Evolutionary conservation across 37 sponge, comb jelly and placozoan genomes (phyloP).

Genomic region (Eunapius fragilis): DNA sequence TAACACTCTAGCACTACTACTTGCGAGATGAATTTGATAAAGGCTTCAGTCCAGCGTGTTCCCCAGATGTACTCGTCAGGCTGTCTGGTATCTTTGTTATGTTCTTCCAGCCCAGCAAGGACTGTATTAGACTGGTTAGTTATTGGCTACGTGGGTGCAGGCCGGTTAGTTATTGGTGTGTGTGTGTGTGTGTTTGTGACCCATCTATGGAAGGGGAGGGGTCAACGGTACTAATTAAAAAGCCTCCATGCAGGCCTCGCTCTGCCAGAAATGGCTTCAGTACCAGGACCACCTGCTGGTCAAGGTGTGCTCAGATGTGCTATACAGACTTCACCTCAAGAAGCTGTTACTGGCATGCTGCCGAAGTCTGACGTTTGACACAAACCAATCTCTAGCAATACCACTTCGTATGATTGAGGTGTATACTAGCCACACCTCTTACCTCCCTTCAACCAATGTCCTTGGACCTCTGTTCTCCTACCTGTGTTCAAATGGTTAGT

Average conservation of each 20-base stretch:
- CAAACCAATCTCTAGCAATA: slow-evolving; percentile 19
- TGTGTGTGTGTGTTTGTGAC: neutral
- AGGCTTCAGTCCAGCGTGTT: neutral
- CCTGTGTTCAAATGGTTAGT: slow-evolving; percentile 1
- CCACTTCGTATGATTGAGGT: slow-evolving; percentile 65
- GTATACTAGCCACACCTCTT: slow-evolving; percentile 21
- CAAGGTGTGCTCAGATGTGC: neutral
- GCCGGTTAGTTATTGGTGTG: neutral
- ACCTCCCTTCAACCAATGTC: neutral
- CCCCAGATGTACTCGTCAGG: neutral
- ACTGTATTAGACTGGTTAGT: slow-evolving; percentile 52
- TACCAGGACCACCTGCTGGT: neutral
- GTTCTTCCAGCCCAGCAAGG: slow-evolving; percentile 37
- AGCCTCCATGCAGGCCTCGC: slow-evolving; percentile 8
- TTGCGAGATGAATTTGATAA: slow-evolving; percentile 41
- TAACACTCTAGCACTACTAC: slow-evolving; percentile 6
- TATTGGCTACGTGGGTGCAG: neutral
- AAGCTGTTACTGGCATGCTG: neutral
- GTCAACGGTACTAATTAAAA: neutral
- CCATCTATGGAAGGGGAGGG: neutral
- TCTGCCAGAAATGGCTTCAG: slow-evolving; percentile 74
- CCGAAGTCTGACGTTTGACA: neutral
- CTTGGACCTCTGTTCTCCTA: neutral
- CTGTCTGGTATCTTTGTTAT: slow-evolving; percentile 10
- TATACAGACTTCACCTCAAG: slow-evolving; percentile 2